These are phyloP conservation scores for Sisyra nigra DNA, from an alignment of 2,888 invertebrate species.

Conservation along the genomic window DNA sequence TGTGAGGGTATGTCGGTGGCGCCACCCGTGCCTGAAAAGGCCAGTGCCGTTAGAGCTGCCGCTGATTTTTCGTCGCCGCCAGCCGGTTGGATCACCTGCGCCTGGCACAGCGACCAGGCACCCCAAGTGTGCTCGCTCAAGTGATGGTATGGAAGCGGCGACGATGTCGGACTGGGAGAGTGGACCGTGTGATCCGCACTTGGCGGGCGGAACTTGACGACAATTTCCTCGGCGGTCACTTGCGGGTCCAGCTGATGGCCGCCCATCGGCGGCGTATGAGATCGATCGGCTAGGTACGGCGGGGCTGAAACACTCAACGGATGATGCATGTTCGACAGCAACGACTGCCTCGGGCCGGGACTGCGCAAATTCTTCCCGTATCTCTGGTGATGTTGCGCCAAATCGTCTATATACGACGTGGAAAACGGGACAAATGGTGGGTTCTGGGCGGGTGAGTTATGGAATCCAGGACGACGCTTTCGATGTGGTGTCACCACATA, in stretches of 20 bases:
- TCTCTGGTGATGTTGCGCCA: constrained; percentile 39
- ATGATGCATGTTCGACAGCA: constrained; percentile 38
- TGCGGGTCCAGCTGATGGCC: constrained; percentile 26
- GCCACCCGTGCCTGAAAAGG: constrained; percentile 11
- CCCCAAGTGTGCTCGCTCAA: constrained; percentile 38
- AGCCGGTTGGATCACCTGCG: constrained; percentile 32
- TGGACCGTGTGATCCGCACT: constrained; percentile 45
- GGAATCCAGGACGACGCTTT: constrained; percentile 73
- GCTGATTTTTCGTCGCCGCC: constrained; percentile 17
- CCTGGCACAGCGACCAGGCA: constrained; percentile 46
- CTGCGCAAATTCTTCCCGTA: constrained; percentile 35
- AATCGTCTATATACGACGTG: constrained; percentile 58
- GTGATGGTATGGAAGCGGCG: constrained; percentile 20
- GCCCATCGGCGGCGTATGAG: constrained; percentile 39
- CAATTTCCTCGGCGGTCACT: constrained; percentile 32
- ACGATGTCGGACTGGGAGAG: constrained; percentile 25
- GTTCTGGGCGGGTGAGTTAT: constrained; percentile 75
- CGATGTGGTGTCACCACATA: constrained; percentile 79
- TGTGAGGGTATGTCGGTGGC: constrained; percentile 7
- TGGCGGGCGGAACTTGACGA: constrained; percentile 46
- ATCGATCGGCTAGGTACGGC: constrained; percentile 46
- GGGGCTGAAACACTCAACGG: constrained; percentile 59
- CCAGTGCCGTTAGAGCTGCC: constrained; percentile 13
- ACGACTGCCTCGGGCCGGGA: constrained; percentile 24
- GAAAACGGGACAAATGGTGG: constrained; percentile 74